Percentiles rank a stretch among this genome's conserved stretches.
phyloP scores from a whole-genome alignment of 2,113 vertebrate species.

The Tenrec ecaudatus region DNA sequence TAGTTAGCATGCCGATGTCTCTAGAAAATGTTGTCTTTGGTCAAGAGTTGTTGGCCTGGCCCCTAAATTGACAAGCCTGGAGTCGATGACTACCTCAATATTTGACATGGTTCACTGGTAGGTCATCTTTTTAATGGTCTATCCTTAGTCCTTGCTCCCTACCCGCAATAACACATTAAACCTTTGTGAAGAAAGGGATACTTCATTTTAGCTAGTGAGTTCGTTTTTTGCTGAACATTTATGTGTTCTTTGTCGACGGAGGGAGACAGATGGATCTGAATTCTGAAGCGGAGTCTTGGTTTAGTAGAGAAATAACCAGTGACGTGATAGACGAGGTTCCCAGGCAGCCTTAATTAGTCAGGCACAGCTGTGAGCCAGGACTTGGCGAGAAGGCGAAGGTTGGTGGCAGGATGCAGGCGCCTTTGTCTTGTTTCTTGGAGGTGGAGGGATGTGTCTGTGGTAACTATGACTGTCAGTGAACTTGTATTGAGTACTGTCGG shows the following conservation, averaged over 20 bases:
- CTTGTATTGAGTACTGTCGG: conserved; percentile 6
- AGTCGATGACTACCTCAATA: conserved; percentile 10
- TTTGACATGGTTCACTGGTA: neutral
- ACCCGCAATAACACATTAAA: neutral
- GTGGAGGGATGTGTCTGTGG: neutral
- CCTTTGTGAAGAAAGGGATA: conserved; percentile 55
- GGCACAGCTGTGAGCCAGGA: conserved; percentile 56
- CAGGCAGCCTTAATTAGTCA: conserved; percentile 68
- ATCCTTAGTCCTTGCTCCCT: neutral
- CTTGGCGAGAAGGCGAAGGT: neutral
- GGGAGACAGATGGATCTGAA: conserved; percentile 75
- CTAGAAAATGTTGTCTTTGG: conserved; percentile 22
- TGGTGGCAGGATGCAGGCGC: neutral
- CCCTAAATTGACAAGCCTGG: neutral
- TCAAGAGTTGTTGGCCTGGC: conserved; percentile 23
- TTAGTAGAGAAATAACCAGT: conserved; percentile 66
- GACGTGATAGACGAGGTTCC: conserved; percentile 64
- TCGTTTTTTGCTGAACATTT: conserved; percentile 71
- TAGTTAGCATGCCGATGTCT: conserved; percentile 6
- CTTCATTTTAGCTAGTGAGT: conserved; percentile 73
- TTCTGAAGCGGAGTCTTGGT: conserved; percentile 69
- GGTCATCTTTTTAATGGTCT: conserved; percentile 24
- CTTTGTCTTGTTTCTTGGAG: conserved; percentile 38
- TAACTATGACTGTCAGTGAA: neutral
- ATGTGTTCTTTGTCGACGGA: conserved; percentile 71